Percentiles rank a stretch among this genome's conserved stretches.
Evolutionary conservation across 1,140 invertebrate genomes (phyloP).

Genomic region (Ooceraea biroi): DNA sequence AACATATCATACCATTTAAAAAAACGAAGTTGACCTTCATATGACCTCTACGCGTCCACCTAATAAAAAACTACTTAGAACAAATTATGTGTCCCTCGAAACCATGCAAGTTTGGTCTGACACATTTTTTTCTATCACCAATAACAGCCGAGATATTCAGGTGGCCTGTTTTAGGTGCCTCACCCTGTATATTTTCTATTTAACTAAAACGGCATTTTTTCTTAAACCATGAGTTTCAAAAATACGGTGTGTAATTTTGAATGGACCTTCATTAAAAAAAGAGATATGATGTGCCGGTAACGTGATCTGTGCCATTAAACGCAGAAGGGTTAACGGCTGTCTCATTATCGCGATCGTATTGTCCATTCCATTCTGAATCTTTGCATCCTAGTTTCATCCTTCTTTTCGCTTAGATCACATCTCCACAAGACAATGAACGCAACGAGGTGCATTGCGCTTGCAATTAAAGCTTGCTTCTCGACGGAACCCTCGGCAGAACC

Average conservation of each 20-base stretch:
- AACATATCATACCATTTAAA: too few relatives aligned
- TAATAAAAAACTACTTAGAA: too few relatives aligned
- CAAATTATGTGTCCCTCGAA: too few relatives aligned
- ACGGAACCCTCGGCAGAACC: slow-evolving; percentile 35
- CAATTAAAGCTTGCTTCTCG: slow-evolving; percentile 47
- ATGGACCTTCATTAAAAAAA: slow-evolving; percentile 3
- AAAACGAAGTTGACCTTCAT: too few relatives aligned
- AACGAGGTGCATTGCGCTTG: slow-evolving; percentile 38
- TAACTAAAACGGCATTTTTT: background rate
- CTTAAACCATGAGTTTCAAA: background rate
- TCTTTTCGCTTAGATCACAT: slow-evolving; percentile 29
- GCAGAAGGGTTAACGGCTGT: slow-evolving; percentile 51
- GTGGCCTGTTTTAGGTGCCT: background rate
- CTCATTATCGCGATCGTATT: slow-evolving; percentile 37
- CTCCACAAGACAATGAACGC: slow-evolving; percentile 56
- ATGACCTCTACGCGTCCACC: too few relatives aligned
- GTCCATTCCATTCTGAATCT: slow-evolving; percentile 65
- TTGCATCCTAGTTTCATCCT: slow-evolving; percentile 14
- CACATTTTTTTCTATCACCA: too few relatives aligned
- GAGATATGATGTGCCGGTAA: background rate
- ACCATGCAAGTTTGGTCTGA: too few relatives aligned
- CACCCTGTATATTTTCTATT: background rate
- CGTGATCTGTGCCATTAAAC: slow-evolving; percentile 41
- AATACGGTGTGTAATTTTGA: background rate
- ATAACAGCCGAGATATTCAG: too few relatives aligned